Percentiles rank a stretch among this genome's conserved stretches.
phyloP scores from a whole-genome alignment of 92 coral and sea anemone genomes.

The Plumapathes pennacea region DNA sequence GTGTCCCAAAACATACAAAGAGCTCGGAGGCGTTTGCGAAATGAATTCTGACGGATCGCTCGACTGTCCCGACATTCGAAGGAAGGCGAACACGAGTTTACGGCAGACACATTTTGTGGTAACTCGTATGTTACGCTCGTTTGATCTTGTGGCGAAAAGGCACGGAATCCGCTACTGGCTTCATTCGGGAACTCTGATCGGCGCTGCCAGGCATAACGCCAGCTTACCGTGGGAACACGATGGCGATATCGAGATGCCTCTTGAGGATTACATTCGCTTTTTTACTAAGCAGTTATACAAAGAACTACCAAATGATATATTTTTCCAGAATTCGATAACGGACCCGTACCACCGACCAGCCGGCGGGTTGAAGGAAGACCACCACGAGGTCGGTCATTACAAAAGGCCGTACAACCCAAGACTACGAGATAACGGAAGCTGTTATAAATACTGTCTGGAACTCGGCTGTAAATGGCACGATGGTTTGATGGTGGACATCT shows the following conservation, averaged over 20 bases:
- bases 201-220: conserved; percentile 44
- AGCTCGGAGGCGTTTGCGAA: conserved; percentile 11
- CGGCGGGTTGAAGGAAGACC: not conserved
- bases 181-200: conserved; percentile 34
- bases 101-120: conserved; percentile 24
- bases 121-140: conserved; percentile 23
- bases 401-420: conserved; percentile 28
- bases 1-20: conserved; percentile 31
- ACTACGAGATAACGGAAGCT: conserved; percentile 24
- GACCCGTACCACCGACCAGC: conserved; percentile 18
- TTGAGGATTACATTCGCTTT: conserved; percentile 22
- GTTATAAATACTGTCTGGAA: conserved; percentile 18
- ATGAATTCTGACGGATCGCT: not conserved
- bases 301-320: conserved; percentile 23
- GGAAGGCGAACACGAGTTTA: not conserved
- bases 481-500: conserved; percentile 48
- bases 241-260: conserved; percentile 19
- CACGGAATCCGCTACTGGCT: conserved; percentile 35
- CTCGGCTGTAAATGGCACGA: conserved; percentile 39
- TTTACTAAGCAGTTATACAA: conserved; percentile 10
- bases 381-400: conserved; percentile 22
- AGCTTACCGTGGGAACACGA: conserved; percentile 42
- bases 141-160: conserved; percentile 28
- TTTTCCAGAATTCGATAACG: conserved; percentile 29
- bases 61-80: conserved; percentile 45